Evolutionary conservation across 2,113 vertebrate species (phyloP), one percentile per base, ranked within the genome.

Genomic region (Pterocles orientalis): DNA sequence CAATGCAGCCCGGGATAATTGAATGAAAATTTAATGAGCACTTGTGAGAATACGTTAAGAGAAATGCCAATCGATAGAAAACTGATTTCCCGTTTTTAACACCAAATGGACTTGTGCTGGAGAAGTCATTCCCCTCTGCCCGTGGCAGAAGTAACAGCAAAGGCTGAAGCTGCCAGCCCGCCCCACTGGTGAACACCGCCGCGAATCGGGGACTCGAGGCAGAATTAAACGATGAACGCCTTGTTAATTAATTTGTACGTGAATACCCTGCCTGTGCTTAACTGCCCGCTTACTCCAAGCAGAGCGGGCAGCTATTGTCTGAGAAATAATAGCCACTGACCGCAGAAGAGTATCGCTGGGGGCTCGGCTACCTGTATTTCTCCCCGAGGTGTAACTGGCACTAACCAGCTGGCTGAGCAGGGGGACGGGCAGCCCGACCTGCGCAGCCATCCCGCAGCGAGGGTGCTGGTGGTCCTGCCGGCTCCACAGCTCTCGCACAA

Each of bases 11-110:
- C 0, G 2, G 87, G 68, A 90, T 97, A 95, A 97, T 96, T 77
- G 87, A 95, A 97, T 96, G 95, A 97, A 97, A 95, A 90, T 95
- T 97, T 97, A 97, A 97, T 96, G 94, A 97, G 96, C 90, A 82
- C 93, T 97, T 97, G 94, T 51, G 85, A 96, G 96, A 97, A 96
- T 20, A 66, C 57, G 48, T 86, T 88, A 82, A 92, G 86, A 94
- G 94, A 92, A 94, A 91, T 15, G 41, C 51, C 82, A 36, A 92
- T 97, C 95, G 61, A 97, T 97, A 57, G 72, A 86, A 96, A 95
- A 73, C 68, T 83, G 94, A 97, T 97, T 97, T 95, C 93, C 94
- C 29, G 41, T 70, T 96, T 97, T 94, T 93, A 92, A 82, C 92
- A 94, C 94, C 82, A 87, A 92, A 90, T 69, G 87, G 84, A 82